Evolutionary conservation across 2,888 invertebrate genomes (phyloP).

Genomic region (Tillus elongatus): DNA sequence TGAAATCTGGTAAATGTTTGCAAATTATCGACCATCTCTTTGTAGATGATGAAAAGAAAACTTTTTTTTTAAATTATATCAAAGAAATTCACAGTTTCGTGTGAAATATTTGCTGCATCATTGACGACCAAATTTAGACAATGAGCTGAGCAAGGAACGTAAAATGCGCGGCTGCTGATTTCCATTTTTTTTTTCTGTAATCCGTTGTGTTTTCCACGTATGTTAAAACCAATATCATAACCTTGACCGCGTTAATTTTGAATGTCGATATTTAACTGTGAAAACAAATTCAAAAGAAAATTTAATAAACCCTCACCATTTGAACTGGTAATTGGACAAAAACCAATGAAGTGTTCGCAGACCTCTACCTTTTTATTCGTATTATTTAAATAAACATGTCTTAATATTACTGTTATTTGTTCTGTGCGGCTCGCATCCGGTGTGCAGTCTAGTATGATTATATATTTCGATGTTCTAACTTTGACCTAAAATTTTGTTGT

Average conservation of each 20-base stretch:
- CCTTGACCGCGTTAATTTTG: conserved; percentile 21
- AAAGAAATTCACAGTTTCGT: conserved; percentile 18
- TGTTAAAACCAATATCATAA: conserved; percentile 26
- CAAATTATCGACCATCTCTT: conserved; percentile 1
- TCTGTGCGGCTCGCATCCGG: too few species aligned
- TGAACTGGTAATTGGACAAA: conserved; percentile 5
- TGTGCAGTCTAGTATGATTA: too few species aligned
- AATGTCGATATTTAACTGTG: conserved; percentile 14
- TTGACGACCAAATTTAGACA: conserved; percentile 25
- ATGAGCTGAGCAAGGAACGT: conserved; percentile 26
- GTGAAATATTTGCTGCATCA: conserved; percentile 21
- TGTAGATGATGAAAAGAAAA: conserved; percentile 24
- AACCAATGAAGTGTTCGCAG: conserved; percentile 5
- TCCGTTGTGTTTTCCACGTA: conserved; percentile 21
- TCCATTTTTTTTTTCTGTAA: conserved; percentile 22
- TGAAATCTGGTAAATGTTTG: conserved; percentile 4
- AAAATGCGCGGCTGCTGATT: conserved; percentile 24
- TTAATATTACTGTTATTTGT: conserved; percentile 6
- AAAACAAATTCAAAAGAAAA: conserved; percentile 17
- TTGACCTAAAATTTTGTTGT: too few species aligned
- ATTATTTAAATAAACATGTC: conserved; percentile 9
- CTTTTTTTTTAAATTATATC: conserved; percentile 14
- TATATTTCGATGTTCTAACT: too few species aligned
- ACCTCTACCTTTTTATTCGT: not conserved
- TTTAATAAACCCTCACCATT: conserved; percentile 7